Evolutionary conservation across 2,113 vertebrate genomes (phyloP).

Genomic region (Ifrita kowaldi): DNA sequence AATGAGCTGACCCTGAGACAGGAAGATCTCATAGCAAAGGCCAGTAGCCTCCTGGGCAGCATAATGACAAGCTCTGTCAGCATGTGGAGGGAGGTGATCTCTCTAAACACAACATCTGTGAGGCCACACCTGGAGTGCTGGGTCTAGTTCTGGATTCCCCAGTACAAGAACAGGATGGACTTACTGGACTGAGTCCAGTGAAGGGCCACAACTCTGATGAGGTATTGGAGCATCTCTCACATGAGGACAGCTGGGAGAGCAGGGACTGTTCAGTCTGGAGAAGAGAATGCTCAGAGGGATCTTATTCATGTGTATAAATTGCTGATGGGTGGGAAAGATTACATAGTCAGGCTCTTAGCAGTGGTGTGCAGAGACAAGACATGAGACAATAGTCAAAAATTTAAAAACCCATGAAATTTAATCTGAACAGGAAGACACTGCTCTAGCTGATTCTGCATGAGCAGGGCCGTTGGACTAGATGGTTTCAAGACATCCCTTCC

Average conservation of each 20-base stretch:
- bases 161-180: not conserved
- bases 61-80: not conserved
- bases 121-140: not conserved
- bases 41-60: not conserved
- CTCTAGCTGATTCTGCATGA: not conserved
- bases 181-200: not conserved
- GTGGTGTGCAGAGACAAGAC: not conserved
- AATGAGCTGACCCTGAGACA: not conserved
- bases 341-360: not conserved
- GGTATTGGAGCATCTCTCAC: not conserved
- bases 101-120: not conserved
- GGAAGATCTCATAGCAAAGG: not conserved
- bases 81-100: not conserved
- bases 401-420: rapidly evolving
- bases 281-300: not conserved
- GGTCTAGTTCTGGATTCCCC: not conserved
- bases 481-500: not conserved
- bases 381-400: not conserved
- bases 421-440: not conserved
- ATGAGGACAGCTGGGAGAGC: not conserved
- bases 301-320: not conserved
- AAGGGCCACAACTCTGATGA: not conserved
- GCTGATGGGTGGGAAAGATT: not conserved
- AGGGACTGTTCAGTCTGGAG: not conserved
- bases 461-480: not conserved